A percentile compares a stretch with the other conserved stretches of the same genome.
These are phyloP conservation scores for Drosophila eohydei DNA, from an alignment of 2,888 invertebrate species.

Conservation along the genomic window DNA sequence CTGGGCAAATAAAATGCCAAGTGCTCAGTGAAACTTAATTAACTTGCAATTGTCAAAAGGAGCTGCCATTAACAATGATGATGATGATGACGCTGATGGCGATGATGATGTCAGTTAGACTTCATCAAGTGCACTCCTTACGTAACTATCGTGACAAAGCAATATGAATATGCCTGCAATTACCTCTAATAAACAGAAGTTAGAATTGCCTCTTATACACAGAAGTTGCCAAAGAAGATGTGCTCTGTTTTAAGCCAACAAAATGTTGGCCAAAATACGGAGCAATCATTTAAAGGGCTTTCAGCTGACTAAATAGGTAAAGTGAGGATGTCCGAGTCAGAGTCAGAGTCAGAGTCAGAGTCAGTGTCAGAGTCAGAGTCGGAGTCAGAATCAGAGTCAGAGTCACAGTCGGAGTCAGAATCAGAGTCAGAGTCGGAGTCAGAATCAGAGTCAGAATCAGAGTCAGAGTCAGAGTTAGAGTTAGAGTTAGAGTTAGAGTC, in stretches of 20 bases:
- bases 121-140: conserved; percentile 5
- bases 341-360: not conserved
- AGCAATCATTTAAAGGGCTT: not conserved
- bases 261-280: not conserved
- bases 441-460: not conserved
- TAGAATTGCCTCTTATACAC: not conserved
- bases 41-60: conserved; percentile 21
- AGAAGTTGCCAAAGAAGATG: not conserved
- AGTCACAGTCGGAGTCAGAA: not conserved
- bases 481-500: not conserved
- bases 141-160: not conserved
- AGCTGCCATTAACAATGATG: conserved; percentile 7
- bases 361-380: conserved; percentile 1
- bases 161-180: not conserved
- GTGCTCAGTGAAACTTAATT: conserved; percentile 33
- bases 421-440: not conserved
- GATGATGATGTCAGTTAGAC: conserved; percentile 8
- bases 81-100: not conserved
- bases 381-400: not conserved
- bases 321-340: not conserved
- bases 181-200: not conserved
- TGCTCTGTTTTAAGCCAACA: not conserved
- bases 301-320: too few relatives aligned
- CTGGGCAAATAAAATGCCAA: conserved; percentile 18
- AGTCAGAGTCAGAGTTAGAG: not conserved